These are phyloP conservation scores for Nesoenas mayeri DNA, from an alignment of 2,113 vertebrate genomes.

Conservation along the genomic window DNA sequence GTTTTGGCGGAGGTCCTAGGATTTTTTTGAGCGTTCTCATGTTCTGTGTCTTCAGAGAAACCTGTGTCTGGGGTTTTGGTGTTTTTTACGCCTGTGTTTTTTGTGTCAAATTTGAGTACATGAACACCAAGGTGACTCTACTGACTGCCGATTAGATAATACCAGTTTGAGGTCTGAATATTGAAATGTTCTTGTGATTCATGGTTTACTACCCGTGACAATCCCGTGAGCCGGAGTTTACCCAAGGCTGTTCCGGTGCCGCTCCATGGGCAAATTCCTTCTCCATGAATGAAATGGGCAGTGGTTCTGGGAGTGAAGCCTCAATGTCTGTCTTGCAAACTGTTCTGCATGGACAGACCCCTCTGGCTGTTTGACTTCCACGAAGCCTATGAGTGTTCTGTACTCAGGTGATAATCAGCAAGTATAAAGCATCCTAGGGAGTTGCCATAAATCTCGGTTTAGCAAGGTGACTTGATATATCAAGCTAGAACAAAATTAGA, in stretches of 20 bases:
- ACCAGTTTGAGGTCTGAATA: background rate
- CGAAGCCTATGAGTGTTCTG: fast-evolving
- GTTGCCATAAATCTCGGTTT: background rate
- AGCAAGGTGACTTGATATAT: background rate
- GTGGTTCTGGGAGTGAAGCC: background rate
- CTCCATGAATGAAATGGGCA: background rate
- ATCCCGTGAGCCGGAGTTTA: background rate
- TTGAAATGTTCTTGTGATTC: conserved; percentile 8
- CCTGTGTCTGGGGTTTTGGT: fast-evolving
- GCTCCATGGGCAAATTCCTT: background rate
- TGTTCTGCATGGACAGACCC: background rate
- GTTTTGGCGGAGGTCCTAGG: background rate
- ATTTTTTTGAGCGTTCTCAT: fast-evolving
- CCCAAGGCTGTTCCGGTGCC: background rate
- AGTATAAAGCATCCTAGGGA: background rate
- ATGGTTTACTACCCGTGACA: background rate
- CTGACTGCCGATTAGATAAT: no score
- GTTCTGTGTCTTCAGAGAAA: background rate
- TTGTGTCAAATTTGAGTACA: background rate
- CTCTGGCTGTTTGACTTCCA: background rate
- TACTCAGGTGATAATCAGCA: background rate
- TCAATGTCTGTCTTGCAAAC: background rate
- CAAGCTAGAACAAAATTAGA: background rate
- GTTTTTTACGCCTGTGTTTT: background rate
- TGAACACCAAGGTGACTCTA: background rate